Conservation (phyloP, 2,797 vertebrate species). For the Loriculus beryllinus region DNA sequence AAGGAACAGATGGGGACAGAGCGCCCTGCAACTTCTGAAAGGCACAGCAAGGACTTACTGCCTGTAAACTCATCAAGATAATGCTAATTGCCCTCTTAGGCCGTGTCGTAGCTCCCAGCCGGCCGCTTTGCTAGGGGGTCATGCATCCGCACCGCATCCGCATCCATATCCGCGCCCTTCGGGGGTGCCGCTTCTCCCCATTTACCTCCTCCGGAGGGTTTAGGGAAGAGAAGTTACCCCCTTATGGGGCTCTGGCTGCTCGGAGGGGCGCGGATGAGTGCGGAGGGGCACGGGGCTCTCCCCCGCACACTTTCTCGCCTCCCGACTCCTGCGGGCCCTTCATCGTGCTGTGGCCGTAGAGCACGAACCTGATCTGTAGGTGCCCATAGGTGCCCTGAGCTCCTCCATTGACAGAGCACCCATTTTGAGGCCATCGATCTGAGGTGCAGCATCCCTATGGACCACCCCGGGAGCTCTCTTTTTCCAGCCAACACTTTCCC, state of each 20-base stretch:
- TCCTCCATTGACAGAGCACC: rapidly evolving
- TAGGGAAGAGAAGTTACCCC: background rate
- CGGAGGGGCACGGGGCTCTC: background rate
- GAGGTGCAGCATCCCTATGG: background rate
- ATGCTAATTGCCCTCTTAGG: constrained; percentile 13
- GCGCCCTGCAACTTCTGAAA: constrained; percentile 41
- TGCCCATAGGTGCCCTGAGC: background rate
- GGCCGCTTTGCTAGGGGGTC: background rate
- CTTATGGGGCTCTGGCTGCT: background rate
- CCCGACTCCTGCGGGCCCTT: background rate
- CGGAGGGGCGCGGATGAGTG: background rate
- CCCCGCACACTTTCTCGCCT: rapidly evolving
- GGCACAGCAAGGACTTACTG: constrained; percentile 52
- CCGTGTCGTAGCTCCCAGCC: background rate
- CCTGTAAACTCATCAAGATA: constrained; percentile 8
- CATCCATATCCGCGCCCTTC: background rate
- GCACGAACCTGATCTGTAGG: rapidly evolving
- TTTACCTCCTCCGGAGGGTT: background rate
- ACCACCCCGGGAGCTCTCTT: rapidly evolving
- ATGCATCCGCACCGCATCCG: too few species aligned
- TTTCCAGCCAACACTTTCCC: rapidly evolving
- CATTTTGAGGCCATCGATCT: rapidly evolving
- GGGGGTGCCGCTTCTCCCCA: background rate
- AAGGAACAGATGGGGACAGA: constrained; percentile 47
- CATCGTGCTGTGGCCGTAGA: rapidly evolving